A percentile compares a stretch with the other conserved stretches of the same genome.
Conservation (phyloP, 2,113 vertebrate species). For the Entomyzon cyanotis region DNA sequence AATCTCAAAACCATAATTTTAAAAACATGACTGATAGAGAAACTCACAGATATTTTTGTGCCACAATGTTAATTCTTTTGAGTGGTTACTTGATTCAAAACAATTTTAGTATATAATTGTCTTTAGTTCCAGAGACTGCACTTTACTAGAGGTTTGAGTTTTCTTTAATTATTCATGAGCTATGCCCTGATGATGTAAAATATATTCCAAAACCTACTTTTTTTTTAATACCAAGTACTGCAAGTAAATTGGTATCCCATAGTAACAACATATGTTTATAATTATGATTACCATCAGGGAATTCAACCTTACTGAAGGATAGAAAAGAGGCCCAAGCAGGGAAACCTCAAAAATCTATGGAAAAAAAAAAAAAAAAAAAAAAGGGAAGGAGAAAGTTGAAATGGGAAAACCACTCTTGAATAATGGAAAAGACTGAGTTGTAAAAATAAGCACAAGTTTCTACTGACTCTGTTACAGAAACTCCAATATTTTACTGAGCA, state of each 20-base stretch:
- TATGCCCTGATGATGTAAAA: conserved; percentile 60
- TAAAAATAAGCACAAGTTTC: conserved; percentile 51
- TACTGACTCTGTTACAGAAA: conserved; percentile 34
- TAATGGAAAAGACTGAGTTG: conserved; percentile 56
- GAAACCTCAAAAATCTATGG: conserved; percentile 59
- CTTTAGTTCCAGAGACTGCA: conserved; percentile 23
- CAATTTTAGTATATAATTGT: conserved; percentile 38
- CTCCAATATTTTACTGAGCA: conserved; percentile 9
- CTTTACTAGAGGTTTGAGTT: conserved; percentile 18
- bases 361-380: background rate
- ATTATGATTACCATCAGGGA: conserved; percentile 78
- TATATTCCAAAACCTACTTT: conserved; percentile 30
- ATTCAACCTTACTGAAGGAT: conserved; percentile 71
- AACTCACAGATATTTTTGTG: conserved; percentile 31
- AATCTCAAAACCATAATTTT: background rate
- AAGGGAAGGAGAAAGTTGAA: conserved; percentile 18
- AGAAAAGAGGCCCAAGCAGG: conserved; percentile 66
- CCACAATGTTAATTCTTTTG: conserved; percentile 9
- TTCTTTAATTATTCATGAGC: conserved; percentile 45
- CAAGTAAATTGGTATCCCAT: conserved; percentile 70
- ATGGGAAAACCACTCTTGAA: conserved; percentile 53
- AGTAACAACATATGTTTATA: conserved; percentile 78
- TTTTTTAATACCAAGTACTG: conserved; percentile 43
- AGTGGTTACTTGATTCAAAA: conserved; percentile 26
- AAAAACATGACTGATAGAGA: background rate